These are phyloP conservation scores for Acanthopleura granulata DNA, from an alignment of 2,888 invertebrate genomes.

Conservation along the genomic window DNA sequence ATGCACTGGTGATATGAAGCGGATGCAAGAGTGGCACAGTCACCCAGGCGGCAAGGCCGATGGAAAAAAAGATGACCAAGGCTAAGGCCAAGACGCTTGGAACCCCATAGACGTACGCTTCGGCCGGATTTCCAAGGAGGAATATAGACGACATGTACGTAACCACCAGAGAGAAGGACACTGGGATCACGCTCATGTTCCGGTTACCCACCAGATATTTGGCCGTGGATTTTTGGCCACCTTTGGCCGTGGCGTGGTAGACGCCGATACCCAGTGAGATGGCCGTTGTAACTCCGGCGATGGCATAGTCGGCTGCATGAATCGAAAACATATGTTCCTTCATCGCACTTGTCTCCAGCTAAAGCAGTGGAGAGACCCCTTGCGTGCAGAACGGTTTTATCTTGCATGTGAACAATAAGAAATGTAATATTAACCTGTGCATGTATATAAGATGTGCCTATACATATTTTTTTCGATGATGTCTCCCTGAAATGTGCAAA, in stretches of 20 bases:
- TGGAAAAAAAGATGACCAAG: not conserved
- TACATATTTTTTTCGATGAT: too few species aligned
- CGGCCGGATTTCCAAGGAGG: constrained; percentile 21
- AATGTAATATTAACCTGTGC: too few species aligned
- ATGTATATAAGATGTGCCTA: too few species aligned
- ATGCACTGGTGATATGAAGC: constrained; percentile 21
- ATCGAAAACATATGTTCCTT: not conserved
- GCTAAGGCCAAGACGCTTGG: constrained; percentile 13
- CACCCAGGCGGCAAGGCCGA: constrained; percentile 7
- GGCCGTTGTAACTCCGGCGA: constrained; percentile 16
- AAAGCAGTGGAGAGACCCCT: too few species aligned
- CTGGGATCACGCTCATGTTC: constrained; percentile 20
- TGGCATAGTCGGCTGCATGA: constrained; percentile 17
- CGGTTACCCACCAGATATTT: constrained; percentile 23
- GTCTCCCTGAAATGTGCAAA: too few species aligned
- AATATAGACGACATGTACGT: constrained; percentile 17
- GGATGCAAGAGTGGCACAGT: constrained; percentile 24
- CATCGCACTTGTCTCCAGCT: not conserved
- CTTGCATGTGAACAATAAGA: too few species aligned
- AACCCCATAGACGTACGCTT: constrained; percentile 21
- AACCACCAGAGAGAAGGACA: constrained; percentile 23
- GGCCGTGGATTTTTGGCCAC: constrained; percentile 18
- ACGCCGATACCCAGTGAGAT: constrained; percentile 20
- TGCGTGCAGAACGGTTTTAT: too few species aligned
- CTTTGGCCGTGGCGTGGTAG: constrained; percentile 19